phyloP scores from a whole-genome alignment of 2,888 invertebrate species.

The Nephrotoma appendiculata region DNA sequence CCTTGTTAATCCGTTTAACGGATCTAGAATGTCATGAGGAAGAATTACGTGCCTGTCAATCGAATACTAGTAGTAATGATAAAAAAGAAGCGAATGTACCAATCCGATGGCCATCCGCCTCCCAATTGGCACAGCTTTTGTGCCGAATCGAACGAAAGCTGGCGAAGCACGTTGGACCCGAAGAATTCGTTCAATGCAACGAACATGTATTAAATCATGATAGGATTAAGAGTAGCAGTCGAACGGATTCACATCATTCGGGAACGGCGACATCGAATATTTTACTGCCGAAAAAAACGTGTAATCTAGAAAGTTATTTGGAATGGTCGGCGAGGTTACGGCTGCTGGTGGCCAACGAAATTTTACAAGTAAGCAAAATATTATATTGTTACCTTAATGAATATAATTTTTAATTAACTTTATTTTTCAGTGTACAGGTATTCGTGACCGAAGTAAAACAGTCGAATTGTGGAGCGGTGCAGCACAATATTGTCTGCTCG shows the following conservation, averaged over 20 bases:
- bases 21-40: constrained; percentile 33
- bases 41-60: constrained; percentile 31
- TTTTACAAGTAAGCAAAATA: constrained; percentile 24
- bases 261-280: constrained; percentile 18
- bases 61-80: not conserved
- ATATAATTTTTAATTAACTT: not conserved
- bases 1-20: constrained; percentile 35
- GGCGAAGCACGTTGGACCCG: constrained; percentile 32
- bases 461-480: constrained; percentile 33
- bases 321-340: constrained; percentile 32
- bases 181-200: constrained; percentile 32
- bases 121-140: constrained; percentile 31
- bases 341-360: constrained; percentile 32
- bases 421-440: constrained; percentile 25
- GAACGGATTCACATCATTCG: constrained; percentile 20
- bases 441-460: constrained; percentile 28
- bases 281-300: constrained; percentile 31
- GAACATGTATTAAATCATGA: constrained; percentile 20
- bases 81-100: constrained; percentile 13
- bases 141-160: constrained; percentile 31
- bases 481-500: constrained; percentile 31
- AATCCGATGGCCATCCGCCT: constrained; percentile 27
- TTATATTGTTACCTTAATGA: not conserved
- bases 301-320: constrained; percentile 32
- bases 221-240: not conserved